Conservation (phyloP, 2,797 vertebrate species). For the Rhinophrynus dorsalis region DNA sequence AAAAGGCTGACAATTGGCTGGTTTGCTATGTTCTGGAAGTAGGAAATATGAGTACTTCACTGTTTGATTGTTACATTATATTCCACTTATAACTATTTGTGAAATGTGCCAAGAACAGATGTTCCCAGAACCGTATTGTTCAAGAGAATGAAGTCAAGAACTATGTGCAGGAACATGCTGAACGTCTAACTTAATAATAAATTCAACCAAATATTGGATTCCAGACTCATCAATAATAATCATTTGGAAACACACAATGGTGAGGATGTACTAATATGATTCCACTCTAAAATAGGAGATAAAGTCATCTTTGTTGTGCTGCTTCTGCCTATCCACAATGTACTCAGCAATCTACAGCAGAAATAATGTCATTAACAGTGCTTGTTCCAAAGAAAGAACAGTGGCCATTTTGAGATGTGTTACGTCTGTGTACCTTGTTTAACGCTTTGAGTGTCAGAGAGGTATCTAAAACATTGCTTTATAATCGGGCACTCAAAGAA, state of each 20-base stretch:
- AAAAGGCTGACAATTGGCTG: slow-evolving; percentile 21
- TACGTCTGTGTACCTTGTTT: no score
- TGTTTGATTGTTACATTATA: slow-evolving; percentile 40
- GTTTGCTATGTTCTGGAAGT: slow-evolving; percentile 9
- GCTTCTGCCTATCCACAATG: no score
- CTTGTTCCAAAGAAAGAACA: no score
- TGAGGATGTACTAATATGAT: no score
- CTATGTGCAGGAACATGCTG: slow-evolving; percentile 14
- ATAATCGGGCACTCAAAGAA: no score
- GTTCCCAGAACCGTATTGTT: slow-evolving; percentile 1
- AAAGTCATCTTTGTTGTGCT: no score
- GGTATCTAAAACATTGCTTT: no score
- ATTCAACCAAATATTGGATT: neutral
- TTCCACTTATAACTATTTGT: slow-evolving; percentile 32
- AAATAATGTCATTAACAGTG: no score
- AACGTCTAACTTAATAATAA: neutral
- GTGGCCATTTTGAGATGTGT: no score
- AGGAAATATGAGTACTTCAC: slow-evolving; percentile 14
- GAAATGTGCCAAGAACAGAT: slow-evolving; percentile 37
- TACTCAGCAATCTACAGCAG: no score
- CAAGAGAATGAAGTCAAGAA: slow-evolving; percentile 10
- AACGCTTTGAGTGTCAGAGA: no score
- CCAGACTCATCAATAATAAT: neutral
- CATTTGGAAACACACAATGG: neutral
- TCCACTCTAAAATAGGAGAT: no score